Evolutionary conservation across 2,797 vertebrate species (phyloP), one percentile per base, ranked within the genome.

Genomic region (Erithacus rubecula): DNA sequence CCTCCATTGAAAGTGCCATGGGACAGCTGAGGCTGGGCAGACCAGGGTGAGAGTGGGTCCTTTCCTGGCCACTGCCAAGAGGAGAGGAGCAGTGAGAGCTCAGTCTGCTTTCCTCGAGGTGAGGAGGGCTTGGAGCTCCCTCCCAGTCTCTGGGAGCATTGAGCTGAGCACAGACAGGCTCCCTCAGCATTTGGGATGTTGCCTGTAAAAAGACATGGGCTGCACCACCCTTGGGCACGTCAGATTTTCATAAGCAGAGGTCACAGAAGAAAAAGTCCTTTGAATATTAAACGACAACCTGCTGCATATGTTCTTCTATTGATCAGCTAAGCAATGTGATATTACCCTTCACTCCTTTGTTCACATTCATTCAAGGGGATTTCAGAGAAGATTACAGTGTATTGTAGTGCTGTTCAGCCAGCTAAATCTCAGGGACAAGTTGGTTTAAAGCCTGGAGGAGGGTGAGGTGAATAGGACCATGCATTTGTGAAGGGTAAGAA

Each of bases 101-200:
- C 11, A 83, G 10, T 12, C 26, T 69, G 9, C 59, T 69, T 29
- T 32, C 19, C 19, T 41, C 4, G 0, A 36, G 68, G 17, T 14
- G 36, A 44, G 56, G 12, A 49, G 34, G 4, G 26, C n/a, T 29
- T 30, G 23, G 15, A 64, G 30, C 23, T 67, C 63, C 20, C 60
- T 58, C 51, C 3, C 10, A 0, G 56, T 15, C 52, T 30, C 44
- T 46, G 74, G 16, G 8, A 59, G 20, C 2, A 22, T 0, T n/a
- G 60, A 79, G 47, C 68, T 46, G 26, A 4, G 68, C 65, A 29
- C 32, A 58, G 29, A 44, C 37, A 24, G n/a, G 16, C 17, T 43
- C 32, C 43, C 56, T 32, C 69, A 62, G 20, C 55, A 4, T 32
- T 23, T 56, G 36, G 51, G 72, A 47, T 27, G 51, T 2, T 27